Conservation (phyloP, 2,113 vertebrate species). For the Mesitornis unicolor region DNA sequence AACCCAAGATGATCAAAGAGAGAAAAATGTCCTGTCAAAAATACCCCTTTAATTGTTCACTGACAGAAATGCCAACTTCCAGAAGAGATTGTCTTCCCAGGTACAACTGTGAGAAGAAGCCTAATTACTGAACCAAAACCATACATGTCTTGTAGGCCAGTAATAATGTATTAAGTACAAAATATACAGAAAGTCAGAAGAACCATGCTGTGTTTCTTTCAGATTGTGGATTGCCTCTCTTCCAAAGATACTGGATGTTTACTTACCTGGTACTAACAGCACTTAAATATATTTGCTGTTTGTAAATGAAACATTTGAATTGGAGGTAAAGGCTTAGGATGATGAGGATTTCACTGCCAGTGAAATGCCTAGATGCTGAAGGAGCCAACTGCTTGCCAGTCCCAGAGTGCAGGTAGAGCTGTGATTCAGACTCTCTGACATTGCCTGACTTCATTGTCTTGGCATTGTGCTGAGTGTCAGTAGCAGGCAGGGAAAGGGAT, state of each 20-base stretch:
- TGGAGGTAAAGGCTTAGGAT: not conserved
- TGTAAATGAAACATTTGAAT: not conserved
- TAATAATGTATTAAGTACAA: not conserved
- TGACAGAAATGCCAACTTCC: not conserved
- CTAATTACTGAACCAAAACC: not conserved
- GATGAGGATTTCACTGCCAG: not conserved
- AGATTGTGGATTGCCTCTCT: not conserved
- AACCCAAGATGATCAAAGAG: not conserved
- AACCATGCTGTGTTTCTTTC: not conserved
- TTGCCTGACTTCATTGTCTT: not conserved
- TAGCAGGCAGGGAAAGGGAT: not conserved
- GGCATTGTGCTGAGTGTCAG: not conserved
- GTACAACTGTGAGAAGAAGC: not conserved
- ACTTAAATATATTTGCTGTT: not conserved
- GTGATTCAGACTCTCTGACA: not conserved
- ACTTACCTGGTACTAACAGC: not conserved
- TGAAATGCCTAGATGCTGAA: not conserved
- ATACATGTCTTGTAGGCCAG: not conserved
- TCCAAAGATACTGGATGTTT: not conserved
- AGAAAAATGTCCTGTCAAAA: not conserved
- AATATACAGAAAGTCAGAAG: not conserved
- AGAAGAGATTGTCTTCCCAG: not conserved
- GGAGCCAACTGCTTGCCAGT: not conserved
- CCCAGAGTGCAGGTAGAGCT: not conserved
- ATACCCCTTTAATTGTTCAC: not conserved